Evolutionary conservation across 2,888 invertebrate genomes (phyloP), one percentile per base, ranked within the genome.

Genomic region (Trimorus sp.): DNA sequence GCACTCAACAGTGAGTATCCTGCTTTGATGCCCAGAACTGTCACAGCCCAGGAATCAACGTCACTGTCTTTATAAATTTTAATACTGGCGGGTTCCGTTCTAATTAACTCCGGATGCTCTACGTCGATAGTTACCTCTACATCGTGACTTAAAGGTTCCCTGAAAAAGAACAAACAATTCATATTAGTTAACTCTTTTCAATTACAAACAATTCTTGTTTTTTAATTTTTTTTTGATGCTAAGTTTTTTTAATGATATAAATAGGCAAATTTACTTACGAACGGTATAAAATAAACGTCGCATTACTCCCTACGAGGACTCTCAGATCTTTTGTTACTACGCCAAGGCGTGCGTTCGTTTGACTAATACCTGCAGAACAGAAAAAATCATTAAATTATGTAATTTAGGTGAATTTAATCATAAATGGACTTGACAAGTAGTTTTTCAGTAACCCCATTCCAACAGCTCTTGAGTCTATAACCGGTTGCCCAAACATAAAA

Each of bases 1-100:
- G 94, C 93, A 0, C 93, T 94, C 60, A 96, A 92, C 76, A 94
- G 94, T 0, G 95, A 93, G 87, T 95, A 94, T 54, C 96, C 96
- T 0, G 96, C 95, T 36, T 93, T 93, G 45, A 93, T 92, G 14
- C 95, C 96, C 65, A 93, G 92, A 49, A 96, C 92, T 12, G 92
- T 92, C 83, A 94, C 92, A 0, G 91, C 88, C 84, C 92, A 91
- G 0, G 90, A 86, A 12, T 15, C 36, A 54, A 87, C 89, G 7
- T 90, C 87, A 0, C n/a, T 37, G 0, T 49, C 12, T 49, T 62
- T 40, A 36, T 49, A 91, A 76, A 93, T 90, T 45, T 89, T 90
- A 2, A 94, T 89, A 1, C 89, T 89, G 0, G 91, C 84, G 0
- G 95, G 95, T 0, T 92, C 90, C 45, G 95, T 89, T 85, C 93